Percentiles rank a stretch among this genome's conserved stretches.
Conservation (phyloP, 1,140 invertebrate species). For the Lethrus apterus region DNA sequence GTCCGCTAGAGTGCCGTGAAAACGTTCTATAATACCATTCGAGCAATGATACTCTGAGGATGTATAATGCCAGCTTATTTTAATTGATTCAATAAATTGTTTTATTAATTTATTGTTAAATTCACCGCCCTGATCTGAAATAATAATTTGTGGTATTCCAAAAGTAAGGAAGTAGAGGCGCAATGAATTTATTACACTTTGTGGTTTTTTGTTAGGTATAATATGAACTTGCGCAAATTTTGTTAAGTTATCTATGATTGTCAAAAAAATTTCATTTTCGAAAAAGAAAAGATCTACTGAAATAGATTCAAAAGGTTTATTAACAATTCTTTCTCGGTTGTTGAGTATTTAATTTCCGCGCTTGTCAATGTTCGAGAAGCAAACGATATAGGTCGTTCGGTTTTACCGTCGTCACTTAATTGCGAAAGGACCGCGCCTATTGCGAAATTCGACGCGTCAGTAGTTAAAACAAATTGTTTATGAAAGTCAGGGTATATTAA, state of each 20-base stretch:
- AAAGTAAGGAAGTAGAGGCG: not conserved
- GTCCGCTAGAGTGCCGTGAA: not conserved
- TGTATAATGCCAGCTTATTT: constrained; percentile 2
- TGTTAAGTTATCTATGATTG: too few species aligned
- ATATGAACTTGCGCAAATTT: too few species aligned
- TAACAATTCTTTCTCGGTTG: constrained; percentile 4
- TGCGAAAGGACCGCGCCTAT: constrained; percentile 11
- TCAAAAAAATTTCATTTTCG: constrained; percentile 4
- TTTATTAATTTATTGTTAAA: constrained; percentile 9
- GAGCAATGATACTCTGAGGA: not conserved
- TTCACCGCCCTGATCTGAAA: constrained; percentile 1
- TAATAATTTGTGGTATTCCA: constrained; percentile 4
- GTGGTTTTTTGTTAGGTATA: constrained; percentile 3
- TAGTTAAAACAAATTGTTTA: constrained; percentile 10
- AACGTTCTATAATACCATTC: constrained; percentile 6
- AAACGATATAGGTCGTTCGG: constrained; percentile 6
- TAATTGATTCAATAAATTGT: constrained; percentile 4
- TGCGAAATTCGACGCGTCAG: not conserved
- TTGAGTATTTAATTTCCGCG: not conserved
- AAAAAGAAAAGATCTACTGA: constrained; percentile 12
- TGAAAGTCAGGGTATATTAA: constrained; percentile 6
- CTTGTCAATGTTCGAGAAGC: constrained; percentile 2
- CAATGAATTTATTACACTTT: constrained; percentile 5
- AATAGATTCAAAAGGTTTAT: too few species aligned
- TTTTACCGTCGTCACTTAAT: constrained; percentile 4